These are phyloP conservation scores for Philereme vetulata DNA, from an alignment of 2,888 invertebrate species.

Conservation along the genomic window DNA sequence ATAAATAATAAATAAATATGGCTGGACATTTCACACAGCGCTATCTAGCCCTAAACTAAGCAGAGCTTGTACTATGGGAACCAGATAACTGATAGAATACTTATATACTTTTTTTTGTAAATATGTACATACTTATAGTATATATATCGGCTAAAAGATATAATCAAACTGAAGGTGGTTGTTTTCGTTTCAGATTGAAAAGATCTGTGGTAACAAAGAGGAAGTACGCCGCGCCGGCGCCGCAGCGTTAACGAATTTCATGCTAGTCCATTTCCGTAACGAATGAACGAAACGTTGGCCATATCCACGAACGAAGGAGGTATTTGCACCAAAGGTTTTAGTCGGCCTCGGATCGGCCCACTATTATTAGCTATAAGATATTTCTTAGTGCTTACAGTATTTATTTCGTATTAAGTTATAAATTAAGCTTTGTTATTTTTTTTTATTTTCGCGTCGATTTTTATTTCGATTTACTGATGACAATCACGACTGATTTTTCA, in stretches of 20 bases:
- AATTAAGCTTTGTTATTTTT: conserved; percentile 57
- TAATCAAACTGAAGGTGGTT: too few relatives aligned
- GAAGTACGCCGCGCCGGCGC: conserved; percentile 49
- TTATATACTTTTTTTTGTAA: too few relatives aligned
- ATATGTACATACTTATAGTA: too few relatives aligned
- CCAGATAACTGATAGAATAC: too few relatives aligned
- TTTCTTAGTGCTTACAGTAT: conserved; percentile 81
- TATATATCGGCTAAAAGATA: too few relatives aligned
- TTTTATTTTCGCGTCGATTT: conserved; percentile 46
- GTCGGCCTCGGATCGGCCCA: conserved; percentile 51
- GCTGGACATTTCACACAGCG: too few relatives aligned
- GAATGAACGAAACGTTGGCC: conserved; percentile 78
- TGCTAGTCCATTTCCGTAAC: conserved; percentile 80
- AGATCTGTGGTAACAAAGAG: conserved; percentile 38
- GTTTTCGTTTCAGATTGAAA: conserved; percentile 45
- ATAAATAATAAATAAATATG: too few relatives aligned
- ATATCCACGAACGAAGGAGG: conserved; percentile 63
- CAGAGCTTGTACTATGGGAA: too few relatives aligned
- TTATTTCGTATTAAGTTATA: conserved; percentile 75
- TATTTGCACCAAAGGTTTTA: conserved; percentile 75
- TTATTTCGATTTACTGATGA: conserved; percentile 55
- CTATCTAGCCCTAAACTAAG: too few relatives aligned
- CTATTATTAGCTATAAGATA: conserved; percentile 51
- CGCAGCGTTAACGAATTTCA: conserved; percentile 73
- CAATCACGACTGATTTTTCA: conserved; percentile 64